phyloP scores from a whole-genome alignment of 37 sponge, comb jelly and placozoan genomes.

The Hormiphora californensis region DNA sequence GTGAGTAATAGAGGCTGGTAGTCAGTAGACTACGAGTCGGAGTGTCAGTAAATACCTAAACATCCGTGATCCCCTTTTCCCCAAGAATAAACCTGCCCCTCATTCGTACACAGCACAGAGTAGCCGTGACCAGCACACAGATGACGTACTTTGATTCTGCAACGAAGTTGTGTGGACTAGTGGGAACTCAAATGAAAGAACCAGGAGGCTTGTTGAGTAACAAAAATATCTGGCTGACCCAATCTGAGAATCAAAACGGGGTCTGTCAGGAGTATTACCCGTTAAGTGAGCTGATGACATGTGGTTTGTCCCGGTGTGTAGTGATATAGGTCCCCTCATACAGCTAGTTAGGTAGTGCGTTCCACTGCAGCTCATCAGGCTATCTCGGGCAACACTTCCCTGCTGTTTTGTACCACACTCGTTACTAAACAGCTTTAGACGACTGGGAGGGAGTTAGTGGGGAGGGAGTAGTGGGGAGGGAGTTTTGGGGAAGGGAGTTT shows the following conservation, averaged over 20 bases:
- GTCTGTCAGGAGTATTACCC: too few relatives aligned
- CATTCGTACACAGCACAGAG: not conserved
- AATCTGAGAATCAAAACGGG: too few relatives aligned
- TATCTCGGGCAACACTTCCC: not conserved
- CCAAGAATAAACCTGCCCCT: not conserved
- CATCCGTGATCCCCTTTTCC: conserved; percentile 25
- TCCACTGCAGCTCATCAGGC: conserved; percentile 1
- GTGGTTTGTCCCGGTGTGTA: not conserved
- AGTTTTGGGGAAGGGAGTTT: too few relatives aligned
- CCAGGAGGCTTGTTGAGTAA: too few relatives aligned
- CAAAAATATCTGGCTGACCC: too few relatives aligned
- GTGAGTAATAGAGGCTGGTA: too few relatives aligned
- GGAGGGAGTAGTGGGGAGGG: too few relatives aligned
- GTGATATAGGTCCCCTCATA: not conserved
- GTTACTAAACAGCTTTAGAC: conserved; percentile 5
- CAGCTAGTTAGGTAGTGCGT: not conserved
- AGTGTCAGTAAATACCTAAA: too few relatives aligned
- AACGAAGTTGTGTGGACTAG: too few relatives aligned
- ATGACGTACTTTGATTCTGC: not conserved
- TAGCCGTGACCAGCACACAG: not conserved
- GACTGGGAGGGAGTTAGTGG: too few relatives aligned
- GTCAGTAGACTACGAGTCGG: too few relatives aligned
- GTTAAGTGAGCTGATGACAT: not conserved
- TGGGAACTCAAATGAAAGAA: too few relatives aligned
- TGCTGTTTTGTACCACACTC: not conserved